A percentile compares a stretch with the other conserved stretches of the same genome.
These are phyloP conservation scores for Sinocyclocheilus maitianheensis DNA, from an alignment of 2,113 vertebrate species.

Conservation along the genomic window DNA sequence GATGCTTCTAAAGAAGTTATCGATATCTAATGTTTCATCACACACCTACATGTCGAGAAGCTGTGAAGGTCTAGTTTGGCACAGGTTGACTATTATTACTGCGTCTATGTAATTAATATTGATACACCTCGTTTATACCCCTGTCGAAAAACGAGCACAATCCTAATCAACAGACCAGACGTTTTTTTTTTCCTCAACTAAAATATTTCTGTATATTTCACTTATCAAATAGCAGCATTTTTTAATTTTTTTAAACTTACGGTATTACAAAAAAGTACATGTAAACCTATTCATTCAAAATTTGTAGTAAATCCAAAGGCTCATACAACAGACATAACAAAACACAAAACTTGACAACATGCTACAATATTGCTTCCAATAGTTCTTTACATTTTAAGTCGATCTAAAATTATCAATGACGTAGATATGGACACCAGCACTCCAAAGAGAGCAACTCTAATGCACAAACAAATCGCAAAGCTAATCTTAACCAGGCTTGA, in stretches of 20 bases:
- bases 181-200: slow-evolving; percentile 71
- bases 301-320: slow-evolving; percentile 80
- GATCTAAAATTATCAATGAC: slow-evolving; percentile 79
- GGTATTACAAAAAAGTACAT: slow-evolving; percentile 78
- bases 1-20: slow-evolving; percentile 81
- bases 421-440: slow-evolving; percentile 80
- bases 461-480: slow-evolving; percentile 81
- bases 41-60: slow-evolving; percentile 81
- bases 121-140: slow-evolving; percentile 79
- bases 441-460: slow-evolving; percentile 76
- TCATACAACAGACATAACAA: slow-evolving; percentile 80
- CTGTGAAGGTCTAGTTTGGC: slow-evolving; percentile 80
- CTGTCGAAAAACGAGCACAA: slow-evolving; percentile 68
- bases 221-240: slow-evolving; percentile 86
- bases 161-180: slow-evolving; percentile 79
- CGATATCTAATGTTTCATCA: slow-evolving; percentile 79
- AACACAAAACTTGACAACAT: slow-evolving; percentile 82
- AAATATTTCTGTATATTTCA: slow-evolving; percentile 80
- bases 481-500: slow-evolving; percentile 83
- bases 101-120: slow-evolving; percentile 76
- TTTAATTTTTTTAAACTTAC: slow-evolving; percentile 74
- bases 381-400: slow-evolving; percentile 83
- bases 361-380: slow-evolving; percentile 85
- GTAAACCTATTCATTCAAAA: slow-evolving; percentile 86
- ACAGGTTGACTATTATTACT: slow-evolving; percentile 80